Conservation (phyloP, 2,113 vertebrate genomes). For the Morone chrysops region DNA sequence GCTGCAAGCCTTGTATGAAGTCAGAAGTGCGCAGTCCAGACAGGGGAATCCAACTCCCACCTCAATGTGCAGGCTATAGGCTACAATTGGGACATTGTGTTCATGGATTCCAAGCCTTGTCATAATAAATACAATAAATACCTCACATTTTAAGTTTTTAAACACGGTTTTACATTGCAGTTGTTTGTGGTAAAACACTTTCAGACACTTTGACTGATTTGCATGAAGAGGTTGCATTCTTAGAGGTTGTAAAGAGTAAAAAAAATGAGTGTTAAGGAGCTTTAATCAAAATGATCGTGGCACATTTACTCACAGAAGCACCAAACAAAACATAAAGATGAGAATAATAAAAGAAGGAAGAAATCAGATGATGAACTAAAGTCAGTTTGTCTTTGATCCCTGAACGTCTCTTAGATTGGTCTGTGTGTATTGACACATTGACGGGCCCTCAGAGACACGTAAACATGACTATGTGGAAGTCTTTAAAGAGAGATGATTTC, state of each 20-base stretch:
- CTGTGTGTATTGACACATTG: constrained; percentile 14
- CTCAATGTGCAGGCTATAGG: constrained; percentile 71
- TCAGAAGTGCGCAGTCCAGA: constrained; percentile 63
- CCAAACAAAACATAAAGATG: neutral
- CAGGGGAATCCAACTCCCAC: constrained; percentile 80
- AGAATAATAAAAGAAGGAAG: neutral
- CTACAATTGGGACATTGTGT: constrained; percentile 78
- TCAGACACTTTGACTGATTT: constrained; percentile 11
- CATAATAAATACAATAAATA: constrained; percentile 36
- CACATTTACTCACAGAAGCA: neutral
- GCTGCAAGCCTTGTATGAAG: constrained; percentile 59
- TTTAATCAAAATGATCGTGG: neutral
- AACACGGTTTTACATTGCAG: neutral
- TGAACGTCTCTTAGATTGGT: neutral
- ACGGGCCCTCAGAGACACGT: constrained; percentile 9
- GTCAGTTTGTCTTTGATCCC: constrained; percentile 25
- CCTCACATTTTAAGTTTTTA: constrained; percentile 12
- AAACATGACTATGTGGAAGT: constrained; percentile 1
- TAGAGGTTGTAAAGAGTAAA: neutral
- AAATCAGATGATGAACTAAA: neutral
- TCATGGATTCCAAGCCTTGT: constrained; percentile 58
- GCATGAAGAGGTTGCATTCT: neutral
- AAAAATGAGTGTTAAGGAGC: neutral
- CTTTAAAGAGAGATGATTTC: constrained; percentile 39
- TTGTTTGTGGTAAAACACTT: neutral